Percentiles rank a stretch among this genome's conserved stretches.
phyloP scores from a whole-genome alignment of 1,140 invertebrate genomes.

The Pollicipes pollicipes region DNA sequence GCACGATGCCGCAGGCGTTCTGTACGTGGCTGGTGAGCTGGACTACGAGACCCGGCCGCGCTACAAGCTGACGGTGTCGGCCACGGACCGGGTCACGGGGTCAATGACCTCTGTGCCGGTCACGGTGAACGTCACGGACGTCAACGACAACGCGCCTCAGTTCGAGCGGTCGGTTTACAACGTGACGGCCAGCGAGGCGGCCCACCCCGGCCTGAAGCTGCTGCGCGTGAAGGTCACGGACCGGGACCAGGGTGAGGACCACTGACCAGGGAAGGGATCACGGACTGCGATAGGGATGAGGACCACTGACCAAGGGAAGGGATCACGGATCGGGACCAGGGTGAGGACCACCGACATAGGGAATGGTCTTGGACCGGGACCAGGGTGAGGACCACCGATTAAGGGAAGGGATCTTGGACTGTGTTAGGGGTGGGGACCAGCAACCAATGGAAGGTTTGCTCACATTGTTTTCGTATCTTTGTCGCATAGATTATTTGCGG shows the following conservation, averaged over 20 bases:
- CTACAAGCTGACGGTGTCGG: conserved; percentile 56
- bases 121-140: conserved; percentile 55
- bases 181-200: conserved; percentile 49
- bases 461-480: no score
- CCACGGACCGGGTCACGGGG: conserved; percentile 63
- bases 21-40: conserved; percentile 4
- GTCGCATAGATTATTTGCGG: no score
- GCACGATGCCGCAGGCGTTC: neutral
- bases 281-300: no score
- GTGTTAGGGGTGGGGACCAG: no score
- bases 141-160: conserved; percentile 68
- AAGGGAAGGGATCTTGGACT: no score
- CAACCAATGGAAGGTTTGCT: no score
- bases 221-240: neutral
- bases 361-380: no score
- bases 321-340: no score
- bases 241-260: neutral
- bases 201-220: conserved; percentile 20
- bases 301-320: no score
- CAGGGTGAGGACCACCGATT: no score
- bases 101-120: conserved; percentile 49
- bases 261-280: no score
- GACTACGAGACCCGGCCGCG: conserved; percentile 28
- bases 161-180: conserved; percentile 31
- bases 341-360: no score